phyloP scores from a whole-genome alignment of 2,888 invertebrate genomes.

The Drosophila kambysellisi region DNA sequence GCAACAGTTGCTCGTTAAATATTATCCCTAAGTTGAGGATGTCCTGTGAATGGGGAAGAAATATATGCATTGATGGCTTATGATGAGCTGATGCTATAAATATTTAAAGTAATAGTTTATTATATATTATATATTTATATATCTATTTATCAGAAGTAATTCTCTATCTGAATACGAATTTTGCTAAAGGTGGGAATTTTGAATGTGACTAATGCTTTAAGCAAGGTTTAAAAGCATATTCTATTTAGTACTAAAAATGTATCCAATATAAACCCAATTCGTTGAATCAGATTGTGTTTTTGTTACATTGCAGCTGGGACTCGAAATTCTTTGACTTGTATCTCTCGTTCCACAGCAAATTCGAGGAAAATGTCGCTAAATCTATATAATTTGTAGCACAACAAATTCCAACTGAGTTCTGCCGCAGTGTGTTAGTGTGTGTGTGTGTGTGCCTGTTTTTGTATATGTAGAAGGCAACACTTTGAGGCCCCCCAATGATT shows the following conservation, averaged over 20 bases:
- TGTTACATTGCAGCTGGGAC: conserved; percentile 21
- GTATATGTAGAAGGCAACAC: conserved; percentile 70
- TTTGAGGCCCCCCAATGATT: conserved; percentile 79
- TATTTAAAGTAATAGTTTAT: too few species aligned
- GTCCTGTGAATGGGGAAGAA: not conserved
- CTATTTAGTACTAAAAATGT: not conserved
- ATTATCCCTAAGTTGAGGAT: not conserved
- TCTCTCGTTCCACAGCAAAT: not conserved
- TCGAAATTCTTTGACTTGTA: not conserved
- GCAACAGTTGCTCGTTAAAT: conserved; percentile 30
- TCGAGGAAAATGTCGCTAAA: conserved; percentile 52
- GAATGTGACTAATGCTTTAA: not conserved
- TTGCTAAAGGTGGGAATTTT: not conserved
- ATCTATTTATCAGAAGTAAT: not conserved
- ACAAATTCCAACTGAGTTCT: conserved; percentile 69
- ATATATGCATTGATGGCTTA: too few species aligned
- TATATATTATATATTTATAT: not conserved
- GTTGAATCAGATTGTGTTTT: conserved; percentile 6
- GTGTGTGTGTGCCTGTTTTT: conserved; percentile 1
- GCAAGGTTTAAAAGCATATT: not conserved
- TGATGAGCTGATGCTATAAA: not conserved
- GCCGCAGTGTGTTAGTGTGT: conserved; percentile 2
- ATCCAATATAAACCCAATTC: not conserved
- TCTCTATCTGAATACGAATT: not conserved
- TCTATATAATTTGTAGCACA: conserved; percentile 73